phyloP scores from a whole-genome alignment of 1,140 invertebrate species.

The Drosophila aff. region DNA sequence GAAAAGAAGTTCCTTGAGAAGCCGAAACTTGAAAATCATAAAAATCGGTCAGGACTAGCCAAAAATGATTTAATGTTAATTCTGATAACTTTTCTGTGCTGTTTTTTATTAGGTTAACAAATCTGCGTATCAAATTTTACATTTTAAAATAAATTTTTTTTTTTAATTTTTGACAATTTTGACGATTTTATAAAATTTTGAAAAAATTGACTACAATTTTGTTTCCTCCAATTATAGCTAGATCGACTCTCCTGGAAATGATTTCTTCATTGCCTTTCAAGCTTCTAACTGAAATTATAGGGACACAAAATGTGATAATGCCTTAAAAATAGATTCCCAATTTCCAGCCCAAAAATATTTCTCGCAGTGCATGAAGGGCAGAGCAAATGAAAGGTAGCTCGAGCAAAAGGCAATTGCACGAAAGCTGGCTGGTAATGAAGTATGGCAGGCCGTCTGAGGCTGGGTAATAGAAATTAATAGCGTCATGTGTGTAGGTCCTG shows the following conservation, averaged over 20 bases:
- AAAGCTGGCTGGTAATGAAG: constrained; percentile 68
- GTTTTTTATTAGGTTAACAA: too few relatives aligned
- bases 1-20: too few relatives aligned
- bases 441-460: constrained; percentile 63
- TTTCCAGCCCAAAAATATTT: not conserved
- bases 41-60: not conserved
- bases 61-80: too few relatives aligned
- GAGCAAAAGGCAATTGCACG: constrained; percentile 61
- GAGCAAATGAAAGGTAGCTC: constrained; percentile 49
- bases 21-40: not conserved
- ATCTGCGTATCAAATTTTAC: too few relatives aligned
- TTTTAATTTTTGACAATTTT: too few relatives aligned
- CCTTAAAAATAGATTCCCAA: not conserved
- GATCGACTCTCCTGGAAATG: not conserved
- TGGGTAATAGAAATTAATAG: constrained; percentile 77
- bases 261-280: not conserved
- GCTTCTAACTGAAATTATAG: not conserved
- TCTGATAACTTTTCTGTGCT: too few relatives aligned
- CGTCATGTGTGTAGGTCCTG: constrained; percentile 42
- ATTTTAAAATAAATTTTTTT: too few relatives aligned
- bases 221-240: too few relatives aligned
- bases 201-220: too few relatives aligned
- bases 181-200: not conserved
- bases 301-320: not conserved
- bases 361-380: constrained; percentile 3